Evolutionary conservation across 2,888 invertebrate species (phyloP).

Genomic region (Petrolisthes cinctipes): DNA sequence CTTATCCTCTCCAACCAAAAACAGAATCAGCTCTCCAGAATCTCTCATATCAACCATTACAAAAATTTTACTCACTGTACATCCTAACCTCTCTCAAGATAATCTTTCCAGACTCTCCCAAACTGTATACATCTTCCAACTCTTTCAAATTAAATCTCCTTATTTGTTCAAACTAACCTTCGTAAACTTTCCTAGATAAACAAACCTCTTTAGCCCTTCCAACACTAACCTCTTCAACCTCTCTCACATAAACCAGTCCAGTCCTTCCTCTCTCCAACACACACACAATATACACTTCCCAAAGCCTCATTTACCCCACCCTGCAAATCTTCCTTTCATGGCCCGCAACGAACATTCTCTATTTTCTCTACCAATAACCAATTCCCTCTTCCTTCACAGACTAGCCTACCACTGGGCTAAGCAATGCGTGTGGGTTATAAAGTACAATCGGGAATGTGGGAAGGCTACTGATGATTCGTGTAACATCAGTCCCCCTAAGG

Average conservation of each 20-base stretch:
- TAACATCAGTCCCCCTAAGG: no score
- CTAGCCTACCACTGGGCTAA: neutral
- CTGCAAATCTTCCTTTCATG: neutral
- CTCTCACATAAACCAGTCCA: no score
- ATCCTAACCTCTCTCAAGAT: neutral
- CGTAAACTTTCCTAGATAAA: no score
- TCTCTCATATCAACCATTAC: no score
- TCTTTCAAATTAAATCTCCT: neutral
- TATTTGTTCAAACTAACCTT: neutral
- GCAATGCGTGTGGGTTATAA: neutral
- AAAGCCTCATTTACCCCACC: neutral
- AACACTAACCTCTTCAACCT: neutral
- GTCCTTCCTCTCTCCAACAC: neutral
- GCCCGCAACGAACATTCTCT: neutral
- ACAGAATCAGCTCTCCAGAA: no score
- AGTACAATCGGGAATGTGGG: no score
- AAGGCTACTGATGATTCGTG: no score
- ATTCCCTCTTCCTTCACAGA: neutral
- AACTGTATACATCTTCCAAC: neutral
- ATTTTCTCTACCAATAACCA: neutral
- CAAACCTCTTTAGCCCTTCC: no score
- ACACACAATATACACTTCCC: neutral
- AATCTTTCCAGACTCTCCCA: neutral
- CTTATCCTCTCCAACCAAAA: neutral
- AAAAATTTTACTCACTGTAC: neutral